Evolutionary conservation across 2,797 vertebrate species (phyloP), one percentile per base, ranked within the genome.

Genomic region (Apogon talboti): DNA sequence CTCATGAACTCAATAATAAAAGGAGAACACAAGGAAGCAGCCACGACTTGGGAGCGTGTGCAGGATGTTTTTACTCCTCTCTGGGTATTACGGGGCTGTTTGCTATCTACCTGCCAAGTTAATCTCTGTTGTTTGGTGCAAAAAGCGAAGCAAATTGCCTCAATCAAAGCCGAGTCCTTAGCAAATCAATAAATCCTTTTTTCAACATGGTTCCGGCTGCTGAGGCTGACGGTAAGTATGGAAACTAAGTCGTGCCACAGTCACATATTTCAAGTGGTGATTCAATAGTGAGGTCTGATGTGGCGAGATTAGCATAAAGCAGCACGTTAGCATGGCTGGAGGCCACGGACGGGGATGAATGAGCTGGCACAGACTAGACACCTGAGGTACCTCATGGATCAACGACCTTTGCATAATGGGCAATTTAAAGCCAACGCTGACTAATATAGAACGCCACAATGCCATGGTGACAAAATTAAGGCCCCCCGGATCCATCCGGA

Each of bases 351-450:
- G 66, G 43, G 44, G 66, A 85, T 82, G 74, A 38, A 80, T 81
- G 72, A 61, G 71, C 60, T 41, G 66, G 73, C 76, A 52, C 58
- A 54, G 40, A 21, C 37, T 2, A 44, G 79, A 76, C 85, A 88
- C 85, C 81, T 79, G 71, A 28, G 80, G 78, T 71, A 67, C 48
- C 69, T 85, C 71, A 64, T 59, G 53, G 81, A 89, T 85, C 78
- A 75, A 87, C 82, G 83, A 81, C 84, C 74, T 88, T 87, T 88
- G 70, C 79, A 77, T 88, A 84, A 87, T 83, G 73, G 64, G 16
- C 43, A 40, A 79, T 84, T 87, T 82, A 68, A 81, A 86, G 67
- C 47, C 68, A 59, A 56, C 14, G 2, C 67, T 74, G 83, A 79
- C 62, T 43, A 41, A 82, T 63, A 48, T 53, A 24, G 56, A 61